Base-by-base conservation (phyloP, 2,113 vertebrate genomes). In the Hystrix brachyura region DNA sequence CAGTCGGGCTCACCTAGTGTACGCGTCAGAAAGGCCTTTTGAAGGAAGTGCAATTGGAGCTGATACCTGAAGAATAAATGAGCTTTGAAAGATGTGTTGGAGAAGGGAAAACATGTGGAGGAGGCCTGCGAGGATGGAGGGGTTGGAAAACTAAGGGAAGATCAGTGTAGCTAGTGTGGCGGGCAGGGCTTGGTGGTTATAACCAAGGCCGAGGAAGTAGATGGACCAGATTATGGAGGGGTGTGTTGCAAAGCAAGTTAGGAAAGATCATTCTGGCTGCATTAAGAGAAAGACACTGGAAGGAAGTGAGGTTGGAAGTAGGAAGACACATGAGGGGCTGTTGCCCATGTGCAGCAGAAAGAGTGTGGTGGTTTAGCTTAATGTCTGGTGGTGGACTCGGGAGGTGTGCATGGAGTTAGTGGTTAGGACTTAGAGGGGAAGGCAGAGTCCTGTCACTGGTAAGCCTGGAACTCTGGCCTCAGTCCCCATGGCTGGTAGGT, bases 31-130 rank as follows among this genome's bases (percentile, higher is more conserved):
- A 67, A 87, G 60, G 13, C 23, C 46, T 94, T 93, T 53, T 34
- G 6, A n/a, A 94, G 32, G 38, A 94, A 94, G 65, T 62, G 27
- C 86, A 85, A 23, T 90, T 59, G 17, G 74, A 76, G 9, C 43
- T 87, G 87, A 57, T 60, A 67, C 0, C 69, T 34, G 65, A 87
- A 80, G 65, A 86, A 82, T 69, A 80, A 55, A 55, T 80, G 62
- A 6, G 0, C 64, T 53, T 5, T 71, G 27, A 51, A 32, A 64
- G 55, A 71, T 74, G 32, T n/a, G 4, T 32, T 27, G 34, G 32
- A 78, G 13, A 9, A 91, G n/a, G 43, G 27, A 48, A 76, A 57
- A 0, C 74, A n/a, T 0, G 0, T 19, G 43, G 18, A 72, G 11
- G 72, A 57, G 29, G 14, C 5, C 62, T 64, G 27, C 64, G 27